Conservation (phyloP, 2,113 vertebrate species). For the Platichthys stellatus region DNA sequence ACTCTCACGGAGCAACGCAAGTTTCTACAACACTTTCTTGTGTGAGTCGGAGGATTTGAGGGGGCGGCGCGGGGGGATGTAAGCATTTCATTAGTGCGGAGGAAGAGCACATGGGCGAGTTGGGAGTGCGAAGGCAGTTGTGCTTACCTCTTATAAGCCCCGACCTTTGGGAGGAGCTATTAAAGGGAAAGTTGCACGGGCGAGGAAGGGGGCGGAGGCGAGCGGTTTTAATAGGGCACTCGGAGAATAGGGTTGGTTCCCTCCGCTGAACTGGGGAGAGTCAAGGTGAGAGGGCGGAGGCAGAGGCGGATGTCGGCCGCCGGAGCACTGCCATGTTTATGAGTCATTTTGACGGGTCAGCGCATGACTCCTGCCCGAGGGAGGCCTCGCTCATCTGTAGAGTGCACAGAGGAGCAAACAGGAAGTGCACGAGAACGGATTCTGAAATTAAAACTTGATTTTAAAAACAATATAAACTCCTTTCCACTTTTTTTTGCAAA, state of each 20-base stretch:
- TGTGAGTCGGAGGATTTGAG: constrained; percentile 26
- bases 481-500: no score
- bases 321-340: constrained; percentile 60
- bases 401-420: constrained; percentile 55
- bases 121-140: constrained; percentile 17
- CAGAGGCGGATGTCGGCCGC: constrained; percentile 48
- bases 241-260: constrained; percentile 52
- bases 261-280: constrained; percentile 14
- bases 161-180: constrained; percentile 56
- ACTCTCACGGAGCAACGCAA: neutral
- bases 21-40: constrained; percentile 13
- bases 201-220: neutral
- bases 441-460: no score
- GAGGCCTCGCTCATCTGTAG: constrained; percentile 60
- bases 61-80: constrained; percentile 42
- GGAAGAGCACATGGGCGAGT: constrained; percentile 20
- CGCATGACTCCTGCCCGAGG: constrained; percentile 43
- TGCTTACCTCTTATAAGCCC: constrained; percentile 54
- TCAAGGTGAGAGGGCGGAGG: constrained; percentile 65
- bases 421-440: constrained; percentile 18
- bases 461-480: no score
- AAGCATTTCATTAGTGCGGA: constrained; percentile 49
- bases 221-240: constrained; percentile 61
- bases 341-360: constrained; percentile 67
- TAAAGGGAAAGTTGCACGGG: constrained; percentile 40